These are phyloP conservation scores for Amniataba percoides DNA, from an alignment of 2,797 vertebrate species.

Conservation along the genomic window DNA sequence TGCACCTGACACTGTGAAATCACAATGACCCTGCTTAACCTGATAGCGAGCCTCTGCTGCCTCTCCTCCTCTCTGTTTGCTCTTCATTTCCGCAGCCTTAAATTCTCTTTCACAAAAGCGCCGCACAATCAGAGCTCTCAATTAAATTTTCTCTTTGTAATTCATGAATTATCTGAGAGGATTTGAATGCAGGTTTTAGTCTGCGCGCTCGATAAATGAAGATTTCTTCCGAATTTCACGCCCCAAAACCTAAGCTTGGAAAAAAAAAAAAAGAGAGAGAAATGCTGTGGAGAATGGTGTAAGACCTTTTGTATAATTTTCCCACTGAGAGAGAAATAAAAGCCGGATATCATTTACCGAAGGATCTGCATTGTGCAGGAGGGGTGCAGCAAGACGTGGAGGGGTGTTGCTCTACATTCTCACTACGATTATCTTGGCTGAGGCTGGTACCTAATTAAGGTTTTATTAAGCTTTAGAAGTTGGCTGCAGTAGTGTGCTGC, in stretches of 20 bases:
- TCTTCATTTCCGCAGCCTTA: constrained; percentile 43
- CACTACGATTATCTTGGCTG: constrained; percentile 62
- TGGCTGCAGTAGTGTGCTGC: constrained; percentile 73
- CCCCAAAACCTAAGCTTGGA: constrained; percentile 31
- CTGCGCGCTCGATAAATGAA: constrained; percentile 43
- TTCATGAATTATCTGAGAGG: constrained; percentile 54
- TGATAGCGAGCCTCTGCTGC: constrained; percentile 6
- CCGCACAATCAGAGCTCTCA: constrained; percentile 35
- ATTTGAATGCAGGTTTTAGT: constrained; percentile 46
- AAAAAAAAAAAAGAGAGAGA: constrained; percentile 13
- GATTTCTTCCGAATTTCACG: constrained; percentile 34
- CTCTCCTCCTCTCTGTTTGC: constrained; percentile 22
- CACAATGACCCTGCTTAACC: constrained; percentile 50
- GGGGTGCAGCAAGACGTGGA: constrained; percentile 45
- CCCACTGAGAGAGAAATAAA: constrained; percentile 45
- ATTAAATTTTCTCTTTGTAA: constrained; percentile 69
- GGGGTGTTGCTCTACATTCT: constrained; percentile 57
- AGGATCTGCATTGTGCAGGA: constrained; percentile 50
- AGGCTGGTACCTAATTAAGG: constrained; percentile 76
- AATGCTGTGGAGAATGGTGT: constrained; percentile 19
- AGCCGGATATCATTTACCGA: constrained; percentile 38
- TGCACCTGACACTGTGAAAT: constrained; percentile 22
- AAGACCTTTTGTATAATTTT: constrained; percentile 48
- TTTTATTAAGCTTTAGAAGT: constrained; percentile 84
- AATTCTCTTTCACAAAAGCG: constrained; percentile 32